phyloP scores from a whole-genome alignment of 2,888 invertebrate species.

The Latheticus oryzae region DNA sequence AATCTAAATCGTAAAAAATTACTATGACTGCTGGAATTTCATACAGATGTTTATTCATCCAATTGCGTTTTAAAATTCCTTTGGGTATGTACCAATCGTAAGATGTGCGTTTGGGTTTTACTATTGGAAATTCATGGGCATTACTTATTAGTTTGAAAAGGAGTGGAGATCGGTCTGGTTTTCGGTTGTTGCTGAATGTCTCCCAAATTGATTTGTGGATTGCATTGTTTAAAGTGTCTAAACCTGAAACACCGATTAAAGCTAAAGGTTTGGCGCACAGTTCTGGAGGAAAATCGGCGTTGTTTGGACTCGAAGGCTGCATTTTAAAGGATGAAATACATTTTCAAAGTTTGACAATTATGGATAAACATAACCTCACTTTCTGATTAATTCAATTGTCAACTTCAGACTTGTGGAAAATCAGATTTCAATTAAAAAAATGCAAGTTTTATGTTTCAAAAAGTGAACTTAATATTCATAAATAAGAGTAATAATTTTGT shows the following conservation, averaged over 20 bases:
- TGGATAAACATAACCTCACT: too few species aligned
- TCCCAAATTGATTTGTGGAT: conserved; percentile 95
- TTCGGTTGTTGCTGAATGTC: conserved; percentile 85
- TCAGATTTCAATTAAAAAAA: too few species aligned
- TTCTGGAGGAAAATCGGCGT: conserved; percentile 79
- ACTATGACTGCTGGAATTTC: conserved; percentile 93
- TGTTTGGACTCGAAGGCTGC: conserved; percentile 49
- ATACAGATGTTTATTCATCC: conserved; percentile 93
- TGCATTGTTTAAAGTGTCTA: conserved; percentile 86
- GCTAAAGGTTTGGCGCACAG: conserved; percentile 86
- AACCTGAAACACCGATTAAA: conserved; percentile 87
- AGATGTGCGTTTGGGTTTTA: conserved; percentile 87
- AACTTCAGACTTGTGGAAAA: too few species aligned
- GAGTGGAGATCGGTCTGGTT: conserved; percentile 84
- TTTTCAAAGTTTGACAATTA: too few species aligned
- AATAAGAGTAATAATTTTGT: too few species aligned
- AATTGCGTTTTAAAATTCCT: conserved; percentile 93
- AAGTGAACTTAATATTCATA: too few species aligned
- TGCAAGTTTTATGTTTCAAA: too few species aligned
- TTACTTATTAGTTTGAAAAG: conserved; percentile 84
- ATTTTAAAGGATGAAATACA: too few species aligned
- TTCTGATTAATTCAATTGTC: too few species aligned
- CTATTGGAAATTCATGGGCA: conserved; percentile 88
- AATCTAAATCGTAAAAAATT: conserved; percentile 96
- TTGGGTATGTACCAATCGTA: conserved; percentile 97